Evolutionary conservation across 2,797 vertebrate species (phyloP).

Genomic region (Balearica regulorum): DNA sequence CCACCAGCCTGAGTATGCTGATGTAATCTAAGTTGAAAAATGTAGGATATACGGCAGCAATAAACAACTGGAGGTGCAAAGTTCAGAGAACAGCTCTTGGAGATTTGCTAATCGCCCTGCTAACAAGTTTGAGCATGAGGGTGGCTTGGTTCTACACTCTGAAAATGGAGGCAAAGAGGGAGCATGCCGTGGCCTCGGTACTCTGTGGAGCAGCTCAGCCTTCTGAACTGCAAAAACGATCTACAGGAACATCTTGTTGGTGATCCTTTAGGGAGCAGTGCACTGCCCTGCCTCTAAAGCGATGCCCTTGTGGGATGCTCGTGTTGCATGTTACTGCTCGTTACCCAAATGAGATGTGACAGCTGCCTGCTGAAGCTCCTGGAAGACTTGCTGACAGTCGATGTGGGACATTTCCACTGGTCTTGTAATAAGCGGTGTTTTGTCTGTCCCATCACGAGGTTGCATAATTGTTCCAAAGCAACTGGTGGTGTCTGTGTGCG

Average conservation of each 20-base stretch:
- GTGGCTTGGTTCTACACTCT: neutral
- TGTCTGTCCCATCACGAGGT: neutral
- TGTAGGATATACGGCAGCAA: neutral
- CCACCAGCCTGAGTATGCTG: neutral
- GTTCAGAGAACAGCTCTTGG: neutral
- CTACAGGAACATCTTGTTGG: neutral
- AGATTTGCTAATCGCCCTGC: neutral
- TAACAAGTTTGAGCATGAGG: neutral
- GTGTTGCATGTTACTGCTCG: neutral
- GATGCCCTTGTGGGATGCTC: neutral
- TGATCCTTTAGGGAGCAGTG: neutral
- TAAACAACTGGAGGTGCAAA: neutral
- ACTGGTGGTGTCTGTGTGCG: neutral
- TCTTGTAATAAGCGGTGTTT: neutral
- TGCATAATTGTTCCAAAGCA: neutral
- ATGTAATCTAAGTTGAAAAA: neutral
- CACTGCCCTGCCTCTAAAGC: neutral
- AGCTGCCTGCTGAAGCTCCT: neutral
- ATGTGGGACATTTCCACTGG: neutral
- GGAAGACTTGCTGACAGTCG: neutral
- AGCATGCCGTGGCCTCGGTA: neutral
- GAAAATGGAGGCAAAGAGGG: neutral
- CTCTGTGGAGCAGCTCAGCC: neutral
- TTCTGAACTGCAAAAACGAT: neutral
- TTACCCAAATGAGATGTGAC: constrained; percentile 1